These are phyloP conservation scores for Smutsia gigantea DNA, from an alignment of 2,797 vertebrate genomes.

Conservation along the genomic window DNA sequence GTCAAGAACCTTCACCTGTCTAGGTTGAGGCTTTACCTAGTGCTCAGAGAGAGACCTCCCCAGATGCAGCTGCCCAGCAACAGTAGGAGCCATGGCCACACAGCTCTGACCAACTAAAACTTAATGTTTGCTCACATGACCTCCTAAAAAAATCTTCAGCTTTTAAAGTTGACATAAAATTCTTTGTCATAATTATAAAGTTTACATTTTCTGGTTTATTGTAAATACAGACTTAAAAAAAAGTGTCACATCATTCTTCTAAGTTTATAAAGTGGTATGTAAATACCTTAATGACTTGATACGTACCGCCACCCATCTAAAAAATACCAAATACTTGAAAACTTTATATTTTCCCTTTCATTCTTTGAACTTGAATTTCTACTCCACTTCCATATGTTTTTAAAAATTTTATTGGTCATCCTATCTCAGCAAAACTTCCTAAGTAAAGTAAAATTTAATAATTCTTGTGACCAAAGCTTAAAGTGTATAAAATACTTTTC, in stretches of 20 bases:
- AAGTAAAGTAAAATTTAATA: slow-evolving; percentile 47
- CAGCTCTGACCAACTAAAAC: background rate
- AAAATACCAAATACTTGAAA: slow-evolving; percentile 29
- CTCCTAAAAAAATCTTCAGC: background rate
- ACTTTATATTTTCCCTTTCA: background rate
- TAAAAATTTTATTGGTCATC: slow-evolving; percentile 1
- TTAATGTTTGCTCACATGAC: background rate
- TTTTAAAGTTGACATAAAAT: slow-evolving; percentile 17
- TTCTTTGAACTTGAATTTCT: slow-evolving; percentile 19
- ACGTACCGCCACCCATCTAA: background rate
- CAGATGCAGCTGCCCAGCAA: no score
- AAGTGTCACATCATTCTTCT: background rate
- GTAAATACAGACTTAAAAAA: slow-evolving; percentile 30
- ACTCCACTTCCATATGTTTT: background rate
- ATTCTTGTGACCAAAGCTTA: slow-evolving; percentile 12
- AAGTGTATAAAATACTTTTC: background rate
- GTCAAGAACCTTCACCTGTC: no score
- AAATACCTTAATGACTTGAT: slow-evolving; percentile 21
- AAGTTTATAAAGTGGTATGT: background rate
- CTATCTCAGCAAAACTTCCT: background rate
- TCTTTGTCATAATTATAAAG: slow-evolving; percentile 33
- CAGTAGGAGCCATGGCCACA: background rate
- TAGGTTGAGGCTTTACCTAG: no score
- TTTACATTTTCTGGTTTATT: background rate
- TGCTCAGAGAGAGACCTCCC: no score